These are phyloP conservation scores for Lycia hirtaria DNA, from an alignment of 2,888 invertebrate genomes.

Conservation along the genomic window DNA sequence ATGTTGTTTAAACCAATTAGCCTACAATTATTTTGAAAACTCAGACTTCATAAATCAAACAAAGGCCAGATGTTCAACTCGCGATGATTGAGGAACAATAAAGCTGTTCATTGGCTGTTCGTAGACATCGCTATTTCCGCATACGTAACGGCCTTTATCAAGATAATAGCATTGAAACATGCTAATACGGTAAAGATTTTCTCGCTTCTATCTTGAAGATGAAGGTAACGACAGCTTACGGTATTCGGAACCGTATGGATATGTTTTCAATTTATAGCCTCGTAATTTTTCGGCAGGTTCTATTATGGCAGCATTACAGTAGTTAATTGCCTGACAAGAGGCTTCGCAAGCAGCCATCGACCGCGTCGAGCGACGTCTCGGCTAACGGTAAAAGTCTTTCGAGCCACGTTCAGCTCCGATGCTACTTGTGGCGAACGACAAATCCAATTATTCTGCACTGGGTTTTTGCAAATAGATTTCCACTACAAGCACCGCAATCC, in stretches of 20 bases:
- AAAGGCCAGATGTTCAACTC: conserved; percentile 66
- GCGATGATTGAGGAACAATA: conserved; percentile 70
- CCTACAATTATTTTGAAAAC: conserved; percentile 15
- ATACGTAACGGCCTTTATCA: conserved; percentile 75
- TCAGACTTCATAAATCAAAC: conserved; percentile 45
- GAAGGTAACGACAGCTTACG: conserved; percentile 1
- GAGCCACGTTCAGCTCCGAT: conserved; percentile 57
- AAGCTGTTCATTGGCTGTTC: conserved; percentile 53
- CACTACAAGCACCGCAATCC: conserved; percentile 66
- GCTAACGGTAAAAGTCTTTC: conserved; percentile 73
- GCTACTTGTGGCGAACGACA: conserved; percentile 48
- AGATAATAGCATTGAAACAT: conserved; percentile 76
- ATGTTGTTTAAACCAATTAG: conserved; percentile 14
- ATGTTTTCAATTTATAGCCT: conserved; percentile 24
- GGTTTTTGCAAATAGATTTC: conserved; percentile 58
- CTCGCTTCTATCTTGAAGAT: conserved; percentile 51
- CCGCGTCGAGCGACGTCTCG: conserved; percentile 56
- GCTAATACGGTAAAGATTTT: conserved; percentile 66
- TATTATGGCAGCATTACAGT: conserved; percentile 11
- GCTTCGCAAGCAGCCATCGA: conserved; percentile 58
- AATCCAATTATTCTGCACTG: conserved; percentile 55
- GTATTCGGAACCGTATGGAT: background rate
- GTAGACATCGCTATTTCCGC: conserved; percentile 63
- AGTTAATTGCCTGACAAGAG: conserved; percentile 48
- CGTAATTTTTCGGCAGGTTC: conserved; percentile 16